Evolutionary conservation across 2,113 vertebrate genomes (phyloP), one percentile per base, ranked within the genome.

Genomic region (Aldabrachelys gigantea): DNA sequence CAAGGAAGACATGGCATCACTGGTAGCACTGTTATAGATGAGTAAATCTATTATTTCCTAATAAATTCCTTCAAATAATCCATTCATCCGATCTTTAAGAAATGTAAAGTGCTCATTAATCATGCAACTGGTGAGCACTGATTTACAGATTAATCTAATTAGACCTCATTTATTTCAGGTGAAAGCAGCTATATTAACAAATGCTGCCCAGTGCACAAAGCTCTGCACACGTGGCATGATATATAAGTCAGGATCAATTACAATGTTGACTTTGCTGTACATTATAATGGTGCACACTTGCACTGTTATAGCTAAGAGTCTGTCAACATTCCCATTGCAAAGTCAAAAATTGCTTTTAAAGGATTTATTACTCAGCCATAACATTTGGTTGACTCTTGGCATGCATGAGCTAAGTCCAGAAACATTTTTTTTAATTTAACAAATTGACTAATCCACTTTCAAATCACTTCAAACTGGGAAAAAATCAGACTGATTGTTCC

Each of bases 361-460:
- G 96, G 88, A 93, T 96, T 97, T 95, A 72, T 93, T 81, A 49
- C 93, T 95, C 90, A 91, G 86, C 62, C 95, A 80, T 31, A 94
- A 80, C 91, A 75, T 50, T 1, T 93, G 96, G 90, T 90, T 94
- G 88, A 57, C 96, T 98, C 97, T 94, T 87, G 97, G 97, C 97
- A 95, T 85, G 91, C 89, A 3, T 81, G 89, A 41, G 47, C 69
- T 41, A 27, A 93, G 85, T 38, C 4, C 3, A 24, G 49, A 35
- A 52, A 89, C 16, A 4, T 14, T 4, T 25, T 25, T 22, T 81
- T 72, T n/a, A 0, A 50, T 91, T 3, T 35, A 75, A 54, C 49
- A 5, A 47, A 92, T 54, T 56, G 49, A 1, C 59, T 54, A 86
- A 4, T 62, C 9, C 82, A 29, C 2, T 35, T 75, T 76, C 27